phyloP scores from a whole-genome alignment of 2,888 invertebrate genomes.

The Metopia argyrocephala region DNA sequence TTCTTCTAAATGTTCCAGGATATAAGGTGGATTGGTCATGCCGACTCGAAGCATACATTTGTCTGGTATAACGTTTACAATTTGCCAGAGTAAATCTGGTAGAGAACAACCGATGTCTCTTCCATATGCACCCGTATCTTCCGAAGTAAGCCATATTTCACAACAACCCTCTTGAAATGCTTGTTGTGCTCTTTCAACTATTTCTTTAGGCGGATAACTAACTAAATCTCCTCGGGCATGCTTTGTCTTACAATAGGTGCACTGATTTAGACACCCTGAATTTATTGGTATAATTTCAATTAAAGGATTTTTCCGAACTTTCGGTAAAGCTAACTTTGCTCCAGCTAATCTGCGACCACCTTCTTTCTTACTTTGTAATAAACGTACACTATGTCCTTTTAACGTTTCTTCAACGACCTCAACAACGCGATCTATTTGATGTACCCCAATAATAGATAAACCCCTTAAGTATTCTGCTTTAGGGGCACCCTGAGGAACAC shows the following conservation, averaged over 20 bases:
- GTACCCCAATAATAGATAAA: conserved; percentile 97
- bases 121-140: conserved; percentile 98
- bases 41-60: conserved; percentile 92
- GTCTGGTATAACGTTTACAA: conserved; percentile 84
- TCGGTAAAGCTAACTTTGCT: conserved; percentile 91
- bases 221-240: conserved; percentile 98
- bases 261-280: conserved; percentile 97
- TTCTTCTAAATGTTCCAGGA: conserved; percentile 94
- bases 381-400: conserved; percentile 89
- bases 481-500: conserved; percentile 96
- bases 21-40: conserved; percentile 99
- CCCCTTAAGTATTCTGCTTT: conserved; percentile 82
- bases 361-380: conserved; percentile 89
- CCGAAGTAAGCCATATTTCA: conserved; percentile 98
- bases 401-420: conserved; percentile 99
- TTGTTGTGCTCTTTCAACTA: conserved; percentile 90
- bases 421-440: conserved; percentile 97
- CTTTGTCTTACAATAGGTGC: conserved; percentile 99
- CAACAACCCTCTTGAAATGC: conserved; percentile 95
- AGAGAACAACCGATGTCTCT: conserved; percentile 93
- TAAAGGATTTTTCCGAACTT: conserved; percentile 95
- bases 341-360: conserved; percentile 91
- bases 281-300: conserved; percentile 98
- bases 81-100: conserved; percentile 89
- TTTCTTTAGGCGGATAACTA: conserved; percentile 93